These are phyloP conservation scores for Slavum lentiscoides DNA, from an alignment of 2,888 invertebrate genomes.

Conservation along the genomic window DNA sequence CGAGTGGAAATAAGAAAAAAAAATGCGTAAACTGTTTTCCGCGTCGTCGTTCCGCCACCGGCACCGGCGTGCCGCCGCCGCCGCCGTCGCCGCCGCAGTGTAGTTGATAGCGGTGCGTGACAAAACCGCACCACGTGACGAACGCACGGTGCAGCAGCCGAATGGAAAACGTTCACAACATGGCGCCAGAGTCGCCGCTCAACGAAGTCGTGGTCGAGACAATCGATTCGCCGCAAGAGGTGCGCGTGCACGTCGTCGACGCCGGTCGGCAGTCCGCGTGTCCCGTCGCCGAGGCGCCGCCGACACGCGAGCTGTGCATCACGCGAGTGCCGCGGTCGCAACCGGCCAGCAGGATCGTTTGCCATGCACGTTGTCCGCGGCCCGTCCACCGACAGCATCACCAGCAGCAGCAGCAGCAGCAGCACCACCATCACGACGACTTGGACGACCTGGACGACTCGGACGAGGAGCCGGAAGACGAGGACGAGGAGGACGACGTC, in stretches of 20 bases:
- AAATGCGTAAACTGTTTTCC: slow-evolving; percentile 13
- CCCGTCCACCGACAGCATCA: slow-evolving; percentile 3
- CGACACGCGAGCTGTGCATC: slow-evolving; percentile 59
- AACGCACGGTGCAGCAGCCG: too few relatives aligned
- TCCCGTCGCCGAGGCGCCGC: slow-evolving; percentile 58
- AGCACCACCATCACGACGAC: neutral
- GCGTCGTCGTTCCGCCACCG: slow-evolving; percentile 17
- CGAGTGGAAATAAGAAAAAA: too few relatives aligned
- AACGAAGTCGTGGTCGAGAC: slow-evolving; percentile 59
- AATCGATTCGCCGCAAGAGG: slow-evolving; percentile 61
- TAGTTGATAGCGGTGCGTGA: neutral
- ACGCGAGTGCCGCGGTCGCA: slow-evolving; percentile 65
- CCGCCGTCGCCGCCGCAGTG: too few relatives aligned
- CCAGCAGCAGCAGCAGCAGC: too few relatives aligned
- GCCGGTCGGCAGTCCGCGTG: slow-evolving; percentile 35
- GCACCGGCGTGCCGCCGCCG: slow-evolving; percentile 19
- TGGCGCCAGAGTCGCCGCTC: slow-evolving; percentile 57
- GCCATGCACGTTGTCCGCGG: slow-evolving; percentile 43
- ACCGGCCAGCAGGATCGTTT: slow-evolving; percentile 61
- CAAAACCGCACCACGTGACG: neutral
- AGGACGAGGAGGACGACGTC: slow-evolving; percentile 24
- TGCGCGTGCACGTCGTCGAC: slow-evolving; percentile 43
- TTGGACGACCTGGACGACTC: neutral
- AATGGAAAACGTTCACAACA: slow-evolving; percentile 57
- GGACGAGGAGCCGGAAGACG: too few relatives aligned